Base-by-base conservation (phyloP, 2,888 invertebrate species). In the Agrochola macilenta region DNA sequence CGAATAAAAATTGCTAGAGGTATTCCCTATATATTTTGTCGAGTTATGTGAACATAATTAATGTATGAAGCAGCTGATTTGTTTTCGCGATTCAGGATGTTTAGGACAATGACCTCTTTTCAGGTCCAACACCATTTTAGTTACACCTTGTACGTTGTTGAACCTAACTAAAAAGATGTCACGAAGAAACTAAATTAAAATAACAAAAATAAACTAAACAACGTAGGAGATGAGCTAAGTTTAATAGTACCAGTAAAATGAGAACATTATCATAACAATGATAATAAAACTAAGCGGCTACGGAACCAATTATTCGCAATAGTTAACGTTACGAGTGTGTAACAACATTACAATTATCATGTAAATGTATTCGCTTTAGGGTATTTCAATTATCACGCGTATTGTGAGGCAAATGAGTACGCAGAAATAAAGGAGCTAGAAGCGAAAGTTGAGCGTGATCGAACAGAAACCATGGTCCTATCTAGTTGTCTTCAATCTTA, bases 301-400 rank as follows among this genome's bases (percentile, higher is more conserved):
- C 68, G 74, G 63, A 75, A 80, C 66, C 68, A 78, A 75, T 84
- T 80, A 79, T 68, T 74, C 43, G 30, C 26, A 79, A 69, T 70
- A 76, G 79, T 78, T 72, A 79, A 77, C 66, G 61, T 80, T 75
- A 74, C 70, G 63, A 78, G 76, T 83, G 69, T 81, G 81, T 79
- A 87, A 87, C 81, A 80, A 84, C 80, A 85, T 87, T 78, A 81
- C 69, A 82, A 79, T 61, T 49, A 85, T 87, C 87, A 91, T 90
- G 89, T 82, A 86, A 90, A 88, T 88, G 73, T 73, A 75, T 73
- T 65, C 82, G 73, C 82, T 79, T 76, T 77, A 70, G 83, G 78
- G 69, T 79, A 75, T 84, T 89, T 77, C 76, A 84, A 85, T 88
- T 87, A 86, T 74, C 78, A 78, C 78, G 58, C 68, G 46, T 74